phyloP scores from a whole-genome alignment of 2,113 vertebrate species.

The Boleophthalmus pectinirostris region DNA sequence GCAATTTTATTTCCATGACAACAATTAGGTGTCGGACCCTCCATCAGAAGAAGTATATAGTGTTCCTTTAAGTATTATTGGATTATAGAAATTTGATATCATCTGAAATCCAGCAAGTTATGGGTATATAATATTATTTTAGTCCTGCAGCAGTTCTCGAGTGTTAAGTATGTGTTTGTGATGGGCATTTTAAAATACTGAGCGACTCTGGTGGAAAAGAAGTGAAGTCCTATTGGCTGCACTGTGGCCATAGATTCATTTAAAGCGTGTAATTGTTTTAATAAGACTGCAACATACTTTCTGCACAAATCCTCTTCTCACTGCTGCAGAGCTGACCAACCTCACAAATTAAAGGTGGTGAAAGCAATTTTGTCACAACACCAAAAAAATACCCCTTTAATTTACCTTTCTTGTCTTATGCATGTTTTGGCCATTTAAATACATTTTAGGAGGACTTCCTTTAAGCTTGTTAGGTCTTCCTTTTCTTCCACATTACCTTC shows the following conservation, averaged over 20 bases:
- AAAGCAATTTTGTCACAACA: neutral
- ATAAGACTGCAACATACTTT: neutral
- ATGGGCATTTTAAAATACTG: slow-evolving; percentile 6
- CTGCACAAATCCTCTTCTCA: slow-evolving; percentile 13
- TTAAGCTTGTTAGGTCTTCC: slow-evolving; percentile 12
- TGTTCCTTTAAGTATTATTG: neutral
- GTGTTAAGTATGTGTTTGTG: neutral
- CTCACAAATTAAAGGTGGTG: slow-evolving; percentile 8
- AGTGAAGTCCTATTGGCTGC: slow-evolving; percentile 8
- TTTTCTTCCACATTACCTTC: slow-evolving; percentile 13
- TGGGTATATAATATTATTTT: neutral
- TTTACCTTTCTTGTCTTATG: neutral
- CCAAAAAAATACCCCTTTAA: neutral
- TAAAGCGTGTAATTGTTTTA: neutral
- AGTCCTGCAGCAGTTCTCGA: slow-evolving; percentile 23
- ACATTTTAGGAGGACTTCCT: neutral
- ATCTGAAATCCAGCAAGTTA: neutral
- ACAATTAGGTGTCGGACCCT: no score
- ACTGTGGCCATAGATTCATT: slow-evolving; percentile 20
- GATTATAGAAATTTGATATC: neutral
- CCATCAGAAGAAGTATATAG: no score
- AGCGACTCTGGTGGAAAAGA: slow-evolving; percentile 48
- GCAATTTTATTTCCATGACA: no score
- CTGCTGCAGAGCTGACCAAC: slow-evolving; percentile 26
- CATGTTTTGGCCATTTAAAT: neutral